phyloP scores from a whole-genome alignment of 2,888 invertebrate species.

The Hydraecia micacea region DNA sequence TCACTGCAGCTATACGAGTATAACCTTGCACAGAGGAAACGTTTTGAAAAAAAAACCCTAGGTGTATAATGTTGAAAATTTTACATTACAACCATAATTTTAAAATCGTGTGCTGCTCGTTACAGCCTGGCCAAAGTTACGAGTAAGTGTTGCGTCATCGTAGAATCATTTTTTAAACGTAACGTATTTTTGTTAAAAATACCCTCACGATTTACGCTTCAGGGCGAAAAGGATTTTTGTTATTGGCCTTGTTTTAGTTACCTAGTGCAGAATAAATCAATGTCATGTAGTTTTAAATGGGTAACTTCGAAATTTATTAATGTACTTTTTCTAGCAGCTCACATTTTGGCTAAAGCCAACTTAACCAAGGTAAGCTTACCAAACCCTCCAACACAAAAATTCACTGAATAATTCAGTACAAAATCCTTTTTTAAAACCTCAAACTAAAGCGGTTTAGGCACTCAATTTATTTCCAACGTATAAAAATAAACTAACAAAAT shows the following conservation, averaged over 20 bases:
- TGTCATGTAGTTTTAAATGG: constrained; percentile 18
- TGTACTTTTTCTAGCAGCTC: constrained; percentile 9
- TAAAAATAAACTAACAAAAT: constrained; percentile 67
- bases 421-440: constrained; percentile 58
- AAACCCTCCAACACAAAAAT: constrained; percentile 47
- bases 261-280: constrained; percentile 32
- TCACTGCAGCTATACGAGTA: background rate
- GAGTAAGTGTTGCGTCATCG: constrained; percentile 54
- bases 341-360: constrained; percentile 38
- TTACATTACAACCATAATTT: constrained; percentile 24
- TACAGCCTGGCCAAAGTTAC: constrained; percentile 39
- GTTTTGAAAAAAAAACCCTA: background rate
- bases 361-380: constrained; percentile 34
- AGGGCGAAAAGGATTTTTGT: constrained; percentile 34
- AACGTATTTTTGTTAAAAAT: constrained; percentile 46
- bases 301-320: constrained; percentile 2
- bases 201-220: constrained; percentile 31
- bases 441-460: constrained; percentile 64
- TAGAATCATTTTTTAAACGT: constrained; percentile 54
- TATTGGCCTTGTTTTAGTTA: constrained; percentile 31
- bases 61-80: background rate
- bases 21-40: too few species aligned
- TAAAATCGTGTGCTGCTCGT: constrained; percentile 32
- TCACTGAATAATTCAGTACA: constrained; percentile 59
- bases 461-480: constrained; percentile 65